Base-by-base conservation (phyloP, 2,888 invertebrate species). In the Drosophila quinaria region DNA sequence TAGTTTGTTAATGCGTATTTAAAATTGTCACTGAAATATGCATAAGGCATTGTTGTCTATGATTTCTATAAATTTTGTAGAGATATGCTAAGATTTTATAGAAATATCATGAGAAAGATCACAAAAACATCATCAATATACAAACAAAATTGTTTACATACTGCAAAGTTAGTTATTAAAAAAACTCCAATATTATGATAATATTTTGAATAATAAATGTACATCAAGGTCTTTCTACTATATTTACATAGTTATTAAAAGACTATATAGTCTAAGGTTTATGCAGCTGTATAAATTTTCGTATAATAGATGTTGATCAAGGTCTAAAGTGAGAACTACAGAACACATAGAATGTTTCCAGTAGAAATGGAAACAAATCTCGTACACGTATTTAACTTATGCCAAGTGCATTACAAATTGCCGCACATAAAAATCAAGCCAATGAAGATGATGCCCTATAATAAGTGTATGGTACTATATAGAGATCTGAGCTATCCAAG, bases 381-480 rank as follows among this genome's bases (percentile, higher is more conserved):
- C 44, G 35, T 39, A 41, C 25, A 41, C 5, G n/a, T 29, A 11
- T 19, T 52, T 11, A 47, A 50, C 29, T 42, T 35, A 22, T 56
- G 35, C 41, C 62, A 51, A 62, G 65, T 51, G 62, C 61, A 56
- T 50, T 54, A 51, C 61, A 80, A 70, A 69, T 77, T 67, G 31
- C 31, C 19, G 37, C 47, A 58, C 33, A 55, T 46, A 11, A 77
- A 73, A 78, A 42, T 70, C 68, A 44, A 65, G 56, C 49, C 64
- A 78, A 78, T 72, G 42, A 72, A 54, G 56, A 46, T 47, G 10
- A 49, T 49, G 17, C 47, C 33, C 51, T 56, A 44, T 71, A 67
- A 42, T 39, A 47, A 35, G 37, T 25, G 22, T 52, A 5, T 25
- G 25, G 25, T 6, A 22, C 22, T 22, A 25, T 62, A 61, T 50